phyloP scores from a whole-genome alignment of 2,888 invertebrate genomes.

The Trypoxylon attenuatum region DNA sequence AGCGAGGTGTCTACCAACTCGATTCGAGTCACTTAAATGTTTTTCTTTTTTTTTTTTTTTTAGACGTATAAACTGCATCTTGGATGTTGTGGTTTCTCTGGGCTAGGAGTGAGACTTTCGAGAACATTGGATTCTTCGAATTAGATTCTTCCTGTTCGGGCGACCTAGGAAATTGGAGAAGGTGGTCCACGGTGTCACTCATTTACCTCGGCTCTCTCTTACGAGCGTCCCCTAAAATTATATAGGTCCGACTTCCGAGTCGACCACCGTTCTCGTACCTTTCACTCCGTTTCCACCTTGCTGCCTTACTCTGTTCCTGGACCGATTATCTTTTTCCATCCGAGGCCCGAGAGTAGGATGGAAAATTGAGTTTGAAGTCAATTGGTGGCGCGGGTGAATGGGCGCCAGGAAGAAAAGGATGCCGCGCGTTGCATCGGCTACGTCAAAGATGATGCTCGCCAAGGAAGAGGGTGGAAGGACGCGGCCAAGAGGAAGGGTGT shows the following conservation, averaged over 20 bases:
- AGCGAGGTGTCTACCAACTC: background rate
- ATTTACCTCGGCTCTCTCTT: slow-evolving; percentile 20
- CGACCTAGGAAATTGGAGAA: slow-evolving; percentile 29
- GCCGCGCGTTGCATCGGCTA: slow-evolving; percentile 47
- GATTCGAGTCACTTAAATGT: background rate
- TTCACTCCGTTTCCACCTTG: background rate
- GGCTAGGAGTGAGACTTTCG: too few species aligned
- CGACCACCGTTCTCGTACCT: background rate
- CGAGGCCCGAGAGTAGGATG: slow-evolving; percentile 39
- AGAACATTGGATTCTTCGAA: slow-evolving; percentile 2
- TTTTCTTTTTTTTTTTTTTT: too few species aligned
- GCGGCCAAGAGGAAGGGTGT: slow-evolving; percentile 67
- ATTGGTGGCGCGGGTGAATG: slow-evolving; percentile 53
- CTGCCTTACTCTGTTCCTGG: background rate
- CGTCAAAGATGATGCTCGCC: slow-evolving; percentile 61
- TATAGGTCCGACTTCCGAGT: slow-evolving; percentile 42
- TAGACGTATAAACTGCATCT: too few species aligned
- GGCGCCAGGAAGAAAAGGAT: slow-evolving; percentile 62
- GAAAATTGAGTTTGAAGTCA: slow-evolving; percentile 54
- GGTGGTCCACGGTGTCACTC: slow-evolving; percentile 46
- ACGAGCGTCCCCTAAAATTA: slow-evolving; percentile 50
- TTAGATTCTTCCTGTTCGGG: slow-evolving; percentile 33
- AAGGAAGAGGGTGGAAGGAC: slow-evolving; percentile 62
- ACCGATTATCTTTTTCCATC: background rate
- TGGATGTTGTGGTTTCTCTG: too few species aligned